These are phyloP conservation scores for Poicephalus meyeri DNA, from an alignment of 2,113 vertebrate genomes.

Conservation along the genomic window DNA sequence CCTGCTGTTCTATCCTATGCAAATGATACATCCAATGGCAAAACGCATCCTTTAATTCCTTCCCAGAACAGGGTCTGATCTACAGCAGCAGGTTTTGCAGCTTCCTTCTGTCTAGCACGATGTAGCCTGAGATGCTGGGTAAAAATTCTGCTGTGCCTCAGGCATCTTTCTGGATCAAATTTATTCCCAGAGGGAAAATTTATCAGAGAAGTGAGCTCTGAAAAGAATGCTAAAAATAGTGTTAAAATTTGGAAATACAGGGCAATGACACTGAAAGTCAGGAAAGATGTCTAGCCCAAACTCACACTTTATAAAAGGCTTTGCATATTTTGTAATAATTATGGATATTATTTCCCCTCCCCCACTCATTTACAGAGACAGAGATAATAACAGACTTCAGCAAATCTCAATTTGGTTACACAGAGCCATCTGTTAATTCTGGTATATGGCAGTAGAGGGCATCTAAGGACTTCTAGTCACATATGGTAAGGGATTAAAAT, in stretches of 20 bases:
- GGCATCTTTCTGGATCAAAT: constrained; percentile 11
- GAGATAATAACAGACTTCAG: neutral
- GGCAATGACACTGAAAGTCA: neutral
- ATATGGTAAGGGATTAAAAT: constrained; percentile 40
- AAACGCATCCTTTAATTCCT: neutral
- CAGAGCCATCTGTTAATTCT: constrained; percentile 50
- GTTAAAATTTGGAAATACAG: neutral
- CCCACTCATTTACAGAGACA: neutral
- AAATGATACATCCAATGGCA: accelerated
- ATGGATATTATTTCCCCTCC: neutral
- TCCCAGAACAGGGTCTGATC: neutral
- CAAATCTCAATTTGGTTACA: constrained; percentile 16
- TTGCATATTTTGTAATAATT: constrained; percentile 9
- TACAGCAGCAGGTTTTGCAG: neutral
- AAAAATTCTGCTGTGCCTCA: constrained; percentile 5
- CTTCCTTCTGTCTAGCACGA: neutral
- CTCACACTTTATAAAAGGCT: neutral
- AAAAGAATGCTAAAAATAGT: constrained; percentile 30
- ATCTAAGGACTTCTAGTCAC: constrained; percentile 61
- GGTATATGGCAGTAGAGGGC: constrained; percentile 49
- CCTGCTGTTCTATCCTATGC: neutral
- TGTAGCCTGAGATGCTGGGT: neutral
- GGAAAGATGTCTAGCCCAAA: constrained; percentile 17
- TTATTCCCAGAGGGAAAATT: constrained; percentile 1
- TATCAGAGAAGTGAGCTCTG: neutral